Evolutionary conservation across 2,888 invertebrate genomes (phyloP).

Genomic region (Cephus spinipes): DNA sequence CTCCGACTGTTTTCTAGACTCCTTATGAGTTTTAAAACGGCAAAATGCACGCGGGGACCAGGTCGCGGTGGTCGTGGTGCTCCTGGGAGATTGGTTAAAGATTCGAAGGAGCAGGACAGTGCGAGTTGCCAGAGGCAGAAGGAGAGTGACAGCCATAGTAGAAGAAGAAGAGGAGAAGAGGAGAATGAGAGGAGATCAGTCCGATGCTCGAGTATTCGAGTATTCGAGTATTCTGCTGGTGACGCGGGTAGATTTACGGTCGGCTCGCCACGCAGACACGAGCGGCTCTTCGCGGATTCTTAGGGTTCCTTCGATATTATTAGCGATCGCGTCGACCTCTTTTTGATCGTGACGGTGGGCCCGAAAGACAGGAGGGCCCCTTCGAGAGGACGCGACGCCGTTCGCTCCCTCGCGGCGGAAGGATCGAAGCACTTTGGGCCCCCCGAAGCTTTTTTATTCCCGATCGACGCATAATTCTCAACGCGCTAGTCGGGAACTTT

Average conservation of each 20-base stretch:
- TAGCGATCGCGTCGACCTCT: slow-evolving; percentile 59
- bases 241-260: slow-evolving; percentile 63
- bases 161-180: background rate
- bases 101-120: background rate
- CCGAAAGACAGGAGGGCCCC: background rate
- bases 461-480: background rate
- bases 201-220: slow-evolving; percentile 24
- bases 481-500: background rate
- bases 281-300: slow-evolving; percentile 60
- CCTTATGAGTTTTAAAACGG: background rate
- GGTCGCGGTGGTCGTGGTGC: background rate
- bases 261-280: slow-evolving; percentile 61
- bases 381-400: background rate
- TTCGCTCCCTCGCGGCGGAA: background rate
- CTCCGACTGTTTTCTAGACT: background rate
- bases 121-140: background rate
- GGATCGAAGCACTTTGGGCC: background rate
- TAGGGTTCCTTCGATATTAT: slow-evolving; percentile 63
- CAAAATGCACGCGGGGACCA: background rate
- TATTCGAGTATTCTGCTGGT: slow-evolving; percentile 53
- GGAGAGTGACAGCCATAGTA: background rate
- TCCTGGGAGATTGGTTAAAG: background rate
- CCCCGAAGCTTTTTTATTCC: background rate
- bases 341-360: slow-evolving; percentile 52
- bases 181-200: background rate